These are phyloP conservation scores for Melospiza melodia DNA, from an alignment of 2,113 vertebrate species.

Conservation along the genomic window DNA sequence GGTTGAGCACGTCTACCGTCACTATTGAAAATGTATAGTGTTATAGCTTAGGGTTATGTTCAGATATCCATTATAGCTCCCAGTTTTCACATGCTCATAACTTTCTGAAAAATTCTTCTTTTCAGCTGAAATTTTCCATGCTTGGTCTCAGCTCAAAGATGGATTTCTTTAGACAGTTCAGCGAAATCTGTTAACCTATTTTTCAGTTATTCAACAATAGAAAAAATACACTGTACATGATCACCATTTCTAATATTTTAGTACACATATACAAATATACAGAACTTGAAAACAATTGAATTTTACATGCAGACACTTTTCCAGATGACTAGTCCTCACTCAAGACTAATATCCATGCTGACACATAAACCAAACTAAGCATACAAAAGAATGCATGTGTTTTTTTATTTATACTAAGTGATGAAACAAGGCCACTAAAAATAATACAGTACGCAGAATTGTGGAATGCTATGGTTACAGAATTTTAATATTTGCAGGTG, in stretches of 20 bases:
- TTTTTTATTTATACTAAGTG: neutral
- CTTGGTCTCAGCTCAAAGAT: slow-evolving; percentile 57
- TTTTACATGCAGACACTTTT: slow-evolving; percentile 20
- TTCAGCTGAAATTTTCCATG: slow-evolving; percentile 59
- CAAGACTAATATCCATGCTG: slow-evolving; percentile 8
- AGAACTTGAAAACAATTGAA: slow-evolving; percentile 10
- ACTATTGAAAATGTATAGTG: slow-evolving; percentile 21
- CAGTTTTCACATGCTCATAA: slow-evolving; percentile 57
- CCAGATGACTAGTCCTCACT: neutral
- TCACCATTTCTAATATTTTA: slow-evolving; percentile 1
- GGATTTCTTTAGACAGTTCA: slow-evolving; percentile 60
- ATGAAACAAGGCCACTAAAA: slow-evolving; percentile 44
- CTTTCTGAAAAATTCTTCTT: slow-evolving; percentile 58
- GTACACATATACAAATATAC: neutral
- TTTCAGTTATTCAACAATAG: slow-evolving; percentile 17
- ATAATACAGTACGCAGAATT: neutral
- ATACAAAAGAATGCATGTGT: neutral
- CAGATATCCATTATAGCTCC: slow-evolving; percentile 48
- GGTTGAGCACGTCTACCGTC: slow-evolving; percentile 11
- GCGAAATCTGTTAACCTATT: slow-evolving; percentile 49
- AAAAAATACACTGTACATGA: slow-evolving; percentile 18
- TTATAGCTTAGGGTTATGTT: slow-evolving; percentile 57
- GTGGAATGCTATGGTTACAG: slow-evolving; percentile 30
- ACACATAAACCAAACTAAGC: slow-evolving; percentile 1
- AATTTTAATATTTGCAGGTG: slow-evolving; percentile 41